Percentiles rank a stretch among this genome's conserved stretches.
These are phyloP conservation scores for Puma concolor DNA, from an alignment of 2,113 vertebrate genomes.

Conservation along the genomic window DNA sequence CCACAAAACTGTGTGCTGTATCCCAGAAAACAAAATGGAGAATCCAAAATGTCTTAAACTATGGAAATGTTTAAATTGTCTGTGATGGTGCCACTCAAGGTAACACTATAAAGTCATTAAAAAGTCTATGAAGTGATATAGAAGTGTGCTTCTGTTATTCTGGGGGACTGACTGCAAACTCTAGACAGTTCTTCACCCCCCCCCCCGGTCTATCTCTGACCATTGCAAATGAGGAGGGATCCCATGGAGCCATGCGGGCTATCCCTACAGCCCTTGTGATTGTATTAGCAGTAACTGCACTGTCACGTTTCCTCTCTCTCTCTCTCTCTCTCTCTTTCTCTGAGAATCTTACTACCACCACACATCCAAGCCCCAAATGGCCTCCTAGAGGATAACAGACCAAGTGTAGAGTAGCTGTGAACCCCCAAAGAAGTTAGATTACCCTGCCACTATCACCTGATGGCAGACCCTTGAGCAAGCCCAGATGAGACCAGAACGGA, in stretches of 20 bases:
- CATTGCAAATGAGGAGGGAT: not conserved
- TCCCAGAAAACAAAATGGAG: not conserved
- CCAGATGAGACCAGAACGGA: not conserved
- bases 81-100: not conserved
- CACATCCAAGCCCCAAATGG: not conserved
- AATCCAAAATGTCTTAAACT: not conserved
- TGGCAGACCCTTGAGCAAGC: not conserved
- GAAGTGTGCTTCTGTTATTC: not conserved
- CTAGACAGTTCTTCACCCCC: not conserved
- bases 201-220: not conserved
- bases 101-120: not conserved
- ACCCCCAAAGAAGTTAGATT: not conserved
- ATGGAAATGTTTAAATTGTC: not conserved
- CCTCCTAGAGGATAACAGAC: not conserved
- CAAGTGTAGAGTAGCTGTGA: not conserved
- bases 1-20: not conserved
- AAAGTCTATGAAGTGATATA: not conserved
- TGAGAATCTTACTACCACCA: not conserved
- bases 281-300: not conserved
- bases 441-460: no score
- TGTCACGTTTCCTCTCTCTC: not conserved
- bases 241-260: accelerated
- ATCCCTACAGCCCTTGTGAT: not conserved
- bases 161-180: accelerated
- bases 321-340: not conserved